Evolutionary conservation across 2,113 vertebrate genomes (phyloP).

Genomic region (Glareola pratincola): DNA sequence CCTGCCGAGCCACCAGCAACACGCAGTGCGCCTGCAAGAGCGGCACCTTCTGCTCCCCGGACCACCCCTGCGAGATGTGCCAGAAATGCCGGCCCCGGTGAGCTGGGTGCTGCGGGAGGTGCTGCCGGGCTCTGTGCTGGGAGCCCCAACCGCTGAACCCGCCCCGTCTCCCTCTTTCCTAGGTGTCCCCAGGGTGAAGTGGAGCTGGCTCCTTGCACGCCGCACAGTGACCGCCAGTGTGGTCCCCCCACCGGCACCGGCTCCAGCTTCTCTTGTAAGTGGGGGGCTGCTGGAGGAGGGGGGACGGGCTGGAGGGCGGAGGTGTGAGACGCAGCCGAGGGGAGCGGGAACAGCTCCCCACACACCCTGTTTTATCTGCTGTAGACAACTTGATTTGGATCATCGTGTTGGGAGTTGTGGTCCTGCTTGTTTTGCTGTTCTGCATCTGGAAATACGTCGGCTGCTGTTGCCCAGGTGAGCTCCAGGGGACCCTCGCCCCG

Average conservation of each 20-base stretch:
- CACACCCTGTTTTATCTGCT: accelerated
- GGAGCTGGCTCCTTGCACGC: not conserved
- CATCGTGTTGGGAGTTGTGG: accelerated
- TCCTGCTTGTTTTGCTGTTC: accelerated
- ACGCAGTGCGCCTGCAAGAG: constrained; percentile 5
- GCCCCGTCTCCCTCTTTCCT: accelerated
- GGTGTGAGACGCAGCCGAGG: not conserved
- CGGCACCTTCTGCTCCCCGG: constrained; percentile 41
- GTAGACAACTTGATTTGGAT: accelerated
- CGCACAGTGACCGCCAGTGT: not conserved
- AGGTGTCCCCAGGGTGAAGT: not conserved
- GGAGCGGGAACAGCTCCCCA: not conserved
- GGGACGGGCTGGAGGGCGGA: accelerated
- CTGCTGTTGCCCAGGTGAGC: not conserved
- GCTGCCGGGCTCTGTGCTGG: accelerated
- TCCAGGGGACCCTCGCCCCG: accelerated
- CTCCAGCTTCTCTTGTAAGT: accelerated
- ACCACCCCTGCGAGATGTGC: constrained; percentile 61
- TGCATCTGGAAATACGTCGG: accelerated
- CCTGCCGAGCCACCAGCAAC: not conserved
- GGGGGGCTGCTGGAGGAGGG: not conserved
- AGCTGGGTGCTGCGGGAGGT: accelerated
- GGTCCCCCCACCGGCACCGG: not conserved
- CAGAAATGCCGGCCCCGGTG: constrained; percentile 39
- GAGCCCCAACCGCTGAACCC: not conserved